phyloP scores from a whole-genome alignment of 2,888 invertebrate genomes.

The Mythimna albipuncta region DNA sequence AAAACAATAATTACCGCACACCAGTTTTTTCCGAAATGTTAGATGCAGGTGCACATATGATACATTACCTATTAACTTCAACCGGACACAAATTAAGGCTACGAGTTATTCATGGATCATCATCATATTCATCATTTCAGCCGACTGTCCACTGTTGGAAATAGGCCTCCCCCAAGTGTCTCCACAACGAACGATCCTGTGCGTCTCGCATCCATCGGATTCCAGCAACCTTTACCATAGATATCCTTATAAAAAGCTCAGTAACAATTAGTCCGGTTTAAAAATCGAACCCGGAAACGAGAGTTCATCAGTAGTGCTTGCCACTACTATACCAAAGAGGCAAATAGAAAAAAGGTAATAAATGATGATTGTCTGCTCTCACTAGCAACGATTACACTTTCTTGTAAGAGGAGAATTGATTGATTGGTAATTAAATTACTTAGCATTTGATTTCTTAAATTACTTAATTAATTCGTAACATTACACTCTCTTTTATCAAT shows the following conservation, averaged over 20 bases:
- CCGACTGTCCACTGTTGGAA: too few species aligned
- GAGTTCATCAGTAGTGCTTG: not conserved
- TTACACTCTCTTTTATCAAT: conserved; percentile 24
- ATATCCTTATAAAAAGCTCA: not conserved
- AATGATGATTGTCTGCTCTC: not conserved
- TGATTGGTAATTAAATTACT: too few species aligned
- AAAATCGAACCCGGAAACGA: not conserved
- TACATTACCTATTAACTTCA: not conserved
- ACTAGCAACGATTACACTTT: not conserved
- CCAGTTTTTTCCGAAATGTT: too few species aligned
- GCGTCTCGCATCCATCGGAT: too few species aligned
- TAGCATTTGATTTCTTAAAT: not conserved
- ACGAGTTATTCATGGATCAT: not conserved
- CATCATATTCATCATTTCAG: too few species aligned
- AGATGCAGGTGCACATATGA: too few species aligned
- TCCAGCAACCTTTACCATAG: too few species aligned
- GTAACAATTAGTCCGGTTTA: not conserved
- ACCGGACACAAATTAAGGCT: not conserved
- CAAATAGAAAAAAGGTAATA: not conserved
- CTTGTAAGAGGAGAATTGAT: too few species aligned
- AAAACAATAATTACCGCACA: too few species aligned
- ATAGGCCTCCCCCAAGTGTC: too few species aligned
- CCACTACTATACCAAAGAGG: not conserved
- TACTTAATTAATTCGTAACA: not conserved
- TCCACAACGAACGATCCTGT: too few species aligned